Conservation (phyloP, 2,797 vertebrate species). For the Salmo trutta region DNA sequence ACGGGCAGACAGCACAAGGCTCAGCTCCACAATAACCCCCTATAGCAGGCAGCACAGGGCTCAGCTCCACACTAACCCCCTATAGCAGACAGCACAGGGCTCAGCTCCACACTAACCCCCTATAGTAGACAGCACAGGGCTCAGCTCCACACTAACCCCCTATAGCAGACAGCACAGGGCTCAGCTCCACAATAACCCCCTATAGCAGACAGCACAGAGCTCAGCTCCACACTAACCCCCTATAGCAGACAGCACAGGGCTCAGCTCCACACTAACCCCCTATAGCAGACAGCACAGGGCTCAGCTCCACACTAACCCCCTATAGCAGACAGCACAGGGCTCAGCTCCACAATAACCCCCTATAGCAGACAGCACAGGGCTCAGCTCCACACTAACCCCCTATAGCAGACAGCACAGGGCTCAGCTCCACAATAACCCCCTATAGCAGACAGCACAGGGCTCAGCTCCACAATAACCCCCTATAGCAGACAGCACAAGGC, state of each 20-base stretch:
- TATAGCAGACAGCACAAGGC: too few species aligned
- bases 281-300: too few species aligned
- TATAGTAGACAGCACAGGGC: too few species aligned
- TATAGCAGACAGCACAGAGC: too few species aligned
- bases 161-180: too few species aligned
- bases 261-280: neutral
- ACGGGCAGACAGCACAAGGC: neutral
- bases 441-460: too few species aligned
- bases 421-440: neutral
- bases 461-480: neutral
- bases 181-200: neutral
- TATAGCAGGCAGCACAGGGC: too few species aligned
- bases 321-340: too few species aligned
- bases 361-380: too few species aligned
- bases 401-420: too few species aligned
- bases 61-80: neutral
- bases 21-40: neutral
- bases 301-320: neutral
- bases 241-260: too few species aligned
- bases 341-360: neutral
- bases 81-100: too few species aligned
- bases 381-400: neutral
- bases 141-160: neutral
- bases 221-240: neutral
- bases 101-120: neutral